Evolutionary conservation across 2,797 vertebrate genomes (phyloP).

Genomic region (Bryconaethiops microstoma): DNA sequence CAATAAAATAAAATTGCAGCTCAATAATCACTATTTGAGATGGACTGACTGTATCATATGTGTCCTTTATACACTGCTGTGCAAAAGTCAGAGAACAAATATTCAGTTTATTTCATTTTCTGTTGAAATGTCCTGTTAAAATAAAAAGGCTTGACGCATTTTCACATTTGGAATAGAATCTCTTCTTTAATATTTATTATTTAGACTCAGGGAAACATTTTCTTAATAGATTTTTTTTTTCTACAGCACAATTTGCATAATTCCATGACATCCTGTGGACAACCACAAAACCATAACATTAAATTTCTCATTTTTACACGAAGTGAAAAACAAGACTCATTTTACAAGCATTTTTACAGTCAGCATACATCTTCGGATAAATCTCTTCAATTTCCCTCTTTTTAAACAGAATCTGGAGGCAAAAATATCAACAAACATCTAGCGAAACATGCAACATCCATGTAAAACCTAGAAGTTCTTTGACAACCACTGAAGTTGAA

Average conservation of each 20-base stretch:
- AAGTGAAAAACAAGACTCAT: constrained; percentile 92
- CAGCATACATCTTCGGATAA: constrained; percentile 80
- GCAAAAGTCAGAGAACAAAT: no score
- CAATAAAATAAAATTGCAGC: no score
- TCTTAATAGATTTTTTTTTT: constrained; percentile 64
- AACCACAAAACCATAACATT: constrained; percentile 96
- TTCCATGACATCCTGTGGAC: constrained; percentile 96
- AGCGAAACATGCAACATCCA: constrained; percentile 96
- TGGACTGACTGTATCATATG: no score
- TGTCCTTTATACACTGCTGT: not conserved
- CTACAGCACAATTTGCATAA: constrained; percentile 97
- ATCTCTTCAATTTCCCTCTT: constrained; percentile 84
- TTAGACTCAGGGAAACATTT: constrained; percentile 86
- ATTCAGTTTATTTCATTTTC: no score
- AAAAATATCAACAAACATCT: constrained; percentile 88
- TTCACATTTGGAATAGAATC: constrained; percentile 73
- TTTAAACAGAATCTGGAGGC: constrained; percentile 80
- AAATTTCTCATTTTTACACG: constrained; percentile 88
- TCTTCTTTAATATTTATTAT: constrained; percentile 94
- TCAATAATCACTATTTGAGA: no score
- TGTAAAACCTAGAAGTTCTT: constrained; percentile 84
- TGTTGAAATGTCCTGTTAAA: not conserved
- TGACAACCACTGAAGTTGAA: constrained; percentile 77
- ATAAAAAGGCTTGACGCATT: constrained; percentile 45
- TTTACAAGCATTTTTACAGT: constrained; percentile 95